phyloP scores from a whole-genome alignment of 2,888 invertebrate genomes.

The Drosophila eohydei region DNA sequence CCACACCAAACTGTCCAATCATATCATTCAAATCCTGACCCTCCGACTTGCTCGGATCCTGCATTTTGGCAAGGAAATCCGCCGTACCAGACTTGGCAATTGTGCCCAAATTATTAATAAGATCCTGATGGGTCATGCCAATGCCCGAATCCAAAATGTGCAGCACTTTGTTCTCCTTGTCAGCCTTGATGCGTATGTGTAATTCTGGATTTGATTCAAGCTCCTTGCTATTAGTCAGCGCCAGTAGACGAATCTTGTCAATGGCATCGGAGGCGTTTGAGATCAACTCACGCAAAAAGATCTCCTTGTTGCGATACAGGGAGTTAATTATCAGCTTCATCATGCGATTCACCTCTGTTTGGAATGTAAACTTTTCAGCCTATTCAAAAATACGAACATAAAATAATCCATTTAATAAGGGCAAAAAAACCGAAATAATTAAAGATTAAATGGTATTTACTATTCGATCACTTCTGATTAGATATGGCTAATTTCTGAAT shows the following conservation, averaged over 20 bases:
- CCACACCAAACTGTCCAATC: constrained; percentile 99
- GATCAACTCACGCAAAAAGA: constrained; percentile 98
- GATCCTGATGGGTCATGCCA: constrained; percentile 97
- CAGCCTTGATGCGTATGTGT: constrained; percentile 95
- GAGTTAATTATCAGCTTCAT: constrained; percentile 99
- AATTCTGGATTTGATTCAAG: constrained; percentile 93
- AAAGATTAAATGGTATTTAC: not conserved
- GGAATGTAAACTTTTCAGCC: constrained; percentile 95
- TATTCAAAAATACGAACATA: constrained; percentile 29
- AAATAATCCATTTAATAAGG: not conserved
- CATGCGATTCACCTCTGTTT: constrained; percentile 99
- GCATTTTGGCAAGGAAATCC: constrained; percentile 97
- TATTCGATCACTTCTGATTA: not conserved
- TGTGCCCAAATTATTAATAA: constrained; percentile 98
- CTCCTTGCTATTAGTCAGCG: constrained; percentile 93
- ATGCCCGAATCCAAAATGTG: constrained; percentile 98
- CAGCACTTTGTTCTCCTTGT: constrained; percentile 95
- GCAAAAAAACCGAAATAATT: not conserved
- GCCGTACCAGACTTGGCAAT: constrained; percentile 99
- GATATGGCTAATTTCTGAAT: not conserved
- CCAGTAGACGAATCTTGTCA: constrained; percentile 97
- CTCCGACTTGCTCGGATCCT: constrained; percentile 86
- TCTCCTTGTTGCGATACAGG: constrained; percentile 99
- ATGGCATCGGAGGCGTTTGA: constrained; percentile 99
- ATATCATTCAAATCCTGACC: constrained; percentile 95